phyloP scores from a whole-genome alignment of 2,113 vertebrate genomes.

The Chrysochloris asiatica region DNA sequence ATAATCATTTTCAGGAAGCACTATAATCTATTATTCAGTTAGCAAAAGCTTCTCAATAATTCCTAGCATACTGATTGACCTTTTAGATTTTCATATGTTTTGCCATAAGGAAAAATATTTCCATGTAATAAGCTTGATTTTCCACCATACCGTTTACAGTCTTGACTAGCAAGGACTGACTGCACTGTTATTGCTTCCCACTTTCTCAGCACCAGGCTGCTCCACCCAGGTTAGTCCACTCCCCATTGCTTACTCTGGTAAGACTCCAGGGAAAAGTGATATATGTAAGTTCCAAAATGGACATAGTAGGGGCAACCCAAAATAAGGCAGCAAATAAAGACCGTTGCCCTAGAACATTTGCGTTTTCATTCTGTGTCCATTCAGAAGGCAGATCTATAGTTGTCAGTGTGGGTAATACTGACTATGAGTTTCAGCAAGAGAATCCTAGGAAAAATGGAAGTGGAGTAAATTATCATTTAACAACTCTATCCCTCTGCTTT shows the following conservation, averaged over 20 bases:
- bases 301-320: background rate
- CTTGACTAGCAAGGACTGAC: slow-evolving; percentile 69
- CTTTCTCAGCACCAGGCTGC: background rate
- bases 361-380: background rate
- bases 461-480: background rate
- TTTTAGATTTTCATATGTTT: slow-evolving; percentile 78
- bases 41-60: slow-evolving; percentile 77
- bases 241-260: background rate
- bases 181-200: background rate
- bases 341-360: background rate
- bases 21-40: slow-evolving; percentile 76
- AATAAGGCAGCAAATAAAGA: background rate
- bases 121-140: slow-evolving; percentile 74
- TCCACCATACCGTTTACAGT: slow-evolving; percentile 19
- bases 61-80: slow-evolving; percentile 76
- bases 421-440: background rate
- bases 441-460: slow-evolving; percentile 1
- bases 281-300: background rate
- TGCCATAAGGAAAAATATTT: slow-evolving; percentile 73
- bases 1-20: slow-evolving; percentile 72
- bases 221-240: background rate
- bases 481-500: background rate
- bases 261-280: background rate
- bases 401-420: background rate
- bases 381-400: background rate